Evolutionary conservation across 2,888 invertebrate species (phyloP).

Genomic region (Trichacis sp.): DNA sequence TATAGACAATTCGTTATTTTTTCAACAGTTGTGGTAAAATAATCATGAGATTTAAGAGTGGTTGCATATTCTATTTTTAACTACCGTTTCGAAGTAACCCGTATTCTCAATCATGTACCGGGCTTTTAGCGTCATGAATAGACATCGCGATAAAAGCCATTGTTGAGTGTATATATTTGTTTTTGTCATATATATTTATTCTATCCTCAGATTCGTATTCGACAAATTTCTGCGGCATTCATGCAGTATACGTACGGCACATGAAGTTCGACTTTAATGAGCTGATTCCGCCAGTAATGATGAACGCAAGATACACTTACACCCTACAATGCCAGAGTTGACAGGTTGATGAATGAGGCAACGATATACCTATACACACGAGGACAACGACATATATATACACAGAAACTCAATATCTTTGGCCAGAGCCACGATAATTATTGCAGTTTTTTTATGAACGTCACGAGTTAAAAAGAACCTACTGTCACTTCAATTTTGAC

Average conservation of each 20-base stretch:
- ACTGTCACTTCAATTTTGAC: no score
- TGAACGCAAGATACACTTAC: constrained; percentile 1
- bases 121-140: neutral
- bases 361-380: no score
- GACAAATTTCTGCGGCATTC: neutral
- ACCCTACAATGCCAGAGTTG: neutral
- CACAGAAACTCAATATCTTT: neutral
- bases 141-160: neutral
- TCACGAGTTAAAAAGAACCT: constrained; percentile 1
- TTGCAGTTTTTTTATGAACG: constrained; percentile 3
- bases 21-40: no score
- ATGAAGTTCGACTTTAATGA: neutral
- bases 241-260: neutral
- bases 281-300: neutral
- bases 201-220: neutral
- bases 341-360: constrained; percentile 9
- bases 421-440: neutral
- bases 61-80: no score
- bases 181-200: no score
- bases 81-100: neutral
- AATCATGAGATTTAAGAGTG: no score
- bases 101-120: neutral
- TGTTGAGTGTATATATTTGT: no score
- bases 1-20: no score
- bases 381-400: neutral